These are phyloP conservation scores for Ophioninae sp. DNA, from an alignment of 2,888 invertebrate species.

Conservation along the genomic window DNA sequence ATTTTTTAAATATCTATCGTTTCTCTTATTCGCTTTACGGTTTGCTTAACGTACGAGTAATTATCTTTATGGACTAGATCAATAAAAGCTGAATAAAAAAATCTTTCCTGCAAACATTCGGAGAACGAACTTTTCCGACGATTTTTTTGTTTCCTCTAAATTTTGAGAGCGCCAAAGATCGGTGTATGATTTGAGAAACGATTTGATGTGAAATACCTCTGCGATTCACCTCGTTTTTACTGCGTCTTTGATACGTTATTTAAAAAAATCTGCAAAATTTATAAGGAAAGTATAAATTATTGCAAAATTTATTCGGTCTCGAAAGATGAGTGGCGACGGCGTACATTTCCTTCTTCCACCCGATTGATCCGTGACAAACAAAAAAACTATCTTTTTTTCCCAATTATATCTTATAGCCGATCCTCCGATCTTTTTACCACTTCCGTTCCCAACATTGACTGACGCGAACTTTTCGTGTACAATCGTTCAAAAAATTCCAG, in stretches of 20 bases:
- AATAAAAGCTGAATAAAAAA: conserved; percentile 70
- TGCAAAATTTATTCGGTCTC: neutral
- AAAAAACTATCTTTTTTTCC: neutral
- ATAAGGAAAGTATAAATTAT: neutral
- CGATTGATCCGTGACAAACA: neutral
- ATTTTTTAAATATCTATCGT: conserved; percentile 6
- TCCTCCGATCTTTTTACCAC: neutral
- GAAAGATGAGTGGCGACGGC: neutral
- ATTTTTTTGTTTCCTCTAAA: neutral
- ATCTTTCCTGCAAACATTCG: conserved; percentile 46
- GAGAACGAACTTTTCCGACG: conserved; percentile 9
- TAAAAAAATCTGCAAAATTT: neutral
- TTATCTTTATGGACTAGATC: conserved; percentile 74
- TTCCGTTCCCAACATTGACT: neutral
- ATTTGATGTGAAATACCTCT: neutral
- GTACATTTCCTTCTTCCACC: neutral
- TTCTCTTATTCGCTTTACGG: conserved; percentile 61
- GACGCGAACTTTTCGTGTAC: neutral
- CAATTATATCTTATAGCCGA: neutral
- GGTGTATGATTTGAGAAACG: neutral
- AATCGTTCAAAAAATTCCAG: neutral
- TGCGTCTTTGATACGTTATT: neutral
- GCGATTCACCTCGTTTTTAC: neutral
- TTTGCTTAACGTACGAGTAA: conserved; percentile 66
- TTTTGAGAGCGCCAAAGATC: neutral